Conservation (phyloP, 2,113 vertebrate genomes). For the Lagopus leucura region DNA sequence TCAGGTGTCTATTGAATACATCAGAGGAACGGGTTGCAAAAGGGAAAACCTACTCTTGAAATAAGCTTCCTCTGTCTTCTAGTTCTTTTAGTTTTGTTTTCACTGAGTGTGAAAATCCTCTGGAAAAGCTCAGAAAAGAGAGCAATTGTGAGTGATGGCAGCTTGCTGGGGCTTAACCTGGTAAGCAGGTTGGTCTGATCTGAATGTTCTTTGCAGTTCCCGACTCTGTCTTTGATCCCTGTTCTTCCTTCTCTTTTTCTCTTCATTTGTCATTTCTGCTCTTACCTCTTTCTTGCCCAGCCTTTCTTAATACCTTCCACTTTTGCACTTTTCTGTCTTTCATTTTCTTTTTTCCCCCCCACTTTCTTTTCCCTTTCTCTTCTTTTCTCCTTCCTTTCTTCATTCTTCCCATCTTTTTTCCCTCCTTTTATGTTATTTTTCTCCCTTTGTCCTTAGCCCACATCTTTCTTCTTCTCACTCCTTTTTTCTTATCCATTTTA, state of each 20-base stretch:
- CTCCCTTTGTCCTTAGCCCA: neutral
- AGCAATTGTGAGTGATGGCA: neutral
- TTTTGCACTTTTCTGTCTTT: neutral
- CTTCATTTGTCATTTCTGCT: neutral
- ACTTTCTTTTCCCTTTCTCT: neutral
- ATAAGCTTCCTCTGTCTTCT: neutral
- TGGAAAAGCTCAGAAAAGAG: neutral
- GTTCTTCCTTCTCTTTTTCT: neutral
- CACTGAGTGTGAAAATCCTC: neutral
- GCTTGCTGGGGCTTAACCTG: neutral
- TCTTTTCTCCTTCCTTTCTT: neutral
- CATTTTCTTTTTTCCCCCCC: neutral
- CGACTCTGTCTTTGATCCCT: too few species aligned
- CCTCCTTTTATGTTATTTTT: neutral
- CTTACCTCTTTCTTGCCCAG: neutral
- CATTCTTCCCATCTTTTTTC: neutral
- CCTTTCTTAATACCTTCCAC: neutral
- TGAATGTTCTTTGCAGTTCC: neutral
- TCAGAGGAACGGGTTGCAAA: neutral
- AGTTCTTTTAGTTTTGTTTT: neutral
- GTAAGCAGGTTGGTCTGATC: neutral
- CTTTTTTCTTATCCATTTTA: neutral
- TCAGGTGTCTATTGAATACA: neutral
- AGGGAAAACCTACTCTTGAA: neutral
- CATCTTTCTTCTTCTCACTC: neutral